These are phyloP conservation scores for Neolamprologus brichardi DNA, from an alignment of 2,113 vertebrate species.

Conservation along the genomic window DNA sequence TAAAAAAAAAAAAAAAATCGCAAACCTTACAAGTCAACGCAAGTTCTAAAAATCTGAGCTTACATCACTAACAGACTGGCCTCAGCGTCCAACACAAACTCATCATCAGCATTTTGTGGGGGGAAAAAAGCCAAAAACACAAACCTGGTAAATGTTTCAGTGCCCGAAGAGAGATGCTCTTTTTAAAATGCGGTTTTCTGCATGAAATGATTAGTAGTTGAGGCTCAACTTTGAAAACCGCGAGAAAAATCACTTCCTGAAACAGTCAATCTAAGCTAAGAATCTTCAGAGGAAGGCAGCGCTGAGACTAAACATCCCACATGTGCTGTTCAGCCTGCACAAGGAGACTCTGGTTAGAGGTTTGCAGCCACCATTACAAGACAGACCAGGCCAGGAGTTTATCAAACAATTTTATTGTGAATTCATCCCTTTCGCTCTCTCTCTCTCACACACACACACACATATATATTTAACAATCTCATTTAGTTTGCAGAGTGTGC, in stretches of 20 bases:
- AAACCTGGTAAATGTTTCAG: neutral
- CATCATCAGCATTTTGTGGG: neutral
- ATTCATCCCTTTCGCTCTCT: neutral
- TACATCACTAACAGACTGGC: neutral
- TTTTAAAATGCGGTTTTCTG: constrained; percentile 49
- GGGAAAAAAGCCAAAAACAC: neutral
- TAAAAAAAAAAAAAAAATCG: neutral
- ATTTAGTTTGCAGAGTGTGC: constrained; percentile 24
- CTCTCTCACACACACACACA: neutral
- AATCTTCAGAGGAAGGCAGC: constrained; percentile 37
- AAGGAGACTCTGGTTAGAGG: neutral
- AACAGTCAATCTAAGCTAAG: constrained; percentile 61
- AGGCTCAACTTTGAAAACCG: constrained; percentile 25
- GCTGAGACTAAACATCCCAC: neutral
- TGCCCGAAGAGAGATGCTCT: neutral
- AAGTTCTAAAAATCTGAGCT: neutral
- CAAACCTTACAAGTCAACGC: neutral
- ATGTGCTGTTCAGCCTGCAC: neutral
- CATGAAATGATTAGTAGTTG: constrained; percentile 35
- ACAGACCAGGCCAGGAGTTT: neutral
- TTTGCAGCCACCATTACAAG: neutral
- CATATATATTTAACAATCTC: neutral
- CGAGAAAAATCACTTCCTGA: constrained; percentile 84
- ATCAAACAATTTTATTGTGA: constrained; percentile 59
- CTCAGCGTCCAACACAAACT: neutral